These are phyloP conservation scores for Antedon mediterranea DNA, from an alignment of 53 echinoderm and acorn worm genomes.

Conservation along the genomic window DNA sequence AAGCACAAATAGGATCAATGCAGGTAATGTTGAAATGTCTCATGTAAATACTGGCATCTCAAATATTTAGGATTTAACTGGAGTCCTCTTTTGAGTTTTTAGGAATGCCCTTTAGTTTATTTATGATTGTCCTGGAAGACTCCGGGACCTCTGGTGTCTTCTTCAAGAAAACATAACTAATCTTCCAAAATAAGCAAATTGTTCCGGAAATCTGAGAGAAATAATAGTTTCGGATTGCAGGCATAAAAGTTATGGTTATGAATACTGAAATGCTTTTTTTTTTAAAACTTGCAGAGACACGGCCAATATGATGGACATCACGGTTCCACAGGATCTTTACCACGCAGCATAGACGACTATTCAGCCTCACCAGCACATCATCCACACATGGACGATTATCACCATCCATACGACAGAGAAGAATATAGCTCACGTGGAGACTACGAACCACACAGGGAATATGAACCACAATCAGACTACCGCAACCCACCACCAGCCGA, in stretches of 20 bases:
- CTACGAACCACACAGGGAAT: not conserved
- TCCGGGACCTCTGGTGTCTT: too few relatives aligned
- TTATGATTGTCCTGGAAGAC: too few relatives aligned
- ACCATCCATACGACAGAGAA: not conserved
- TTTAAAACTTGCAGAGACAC: not conserved
- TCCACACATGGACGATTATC: not conserved
- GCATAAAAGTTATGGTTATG: too few relatives aligned
- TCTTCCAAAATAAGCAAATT: too few relatives aligned
- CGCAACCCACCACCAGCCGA: conserved; percentile 27
- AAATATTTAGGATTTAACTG: too few relatives aligned
- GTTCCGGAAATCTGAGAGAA: too few relatives aligned
- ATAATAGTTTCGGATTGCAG: too few relatives aligned
- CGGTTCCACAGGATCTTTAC: not conserved
- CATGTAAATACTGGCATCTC: too few relatives aligned
- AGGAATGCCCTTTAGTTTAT: too few relatives aligned
- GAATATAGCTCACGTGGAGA: not conserved
- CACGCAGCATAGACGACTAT: not conserved
- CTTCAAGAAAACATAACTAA: too few relatives aligned
- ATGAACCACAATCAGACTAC: conserved; percentile 10
- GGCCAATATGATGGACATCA: not conserved
- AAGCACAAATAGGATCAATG: not conserved
- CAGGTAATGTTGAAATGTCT: not conserved
- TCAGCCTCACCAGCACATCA: not conserved
- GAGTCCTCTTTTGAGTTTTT: too few relatives aligned
- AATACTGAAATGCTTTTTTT: too few relatives aligned